These are phyloP conservation scores for Eolophus roseicapilla DNA, from an alignment of 2,113 vertebrate genomes.

Conservation along the genomic window DNA sequence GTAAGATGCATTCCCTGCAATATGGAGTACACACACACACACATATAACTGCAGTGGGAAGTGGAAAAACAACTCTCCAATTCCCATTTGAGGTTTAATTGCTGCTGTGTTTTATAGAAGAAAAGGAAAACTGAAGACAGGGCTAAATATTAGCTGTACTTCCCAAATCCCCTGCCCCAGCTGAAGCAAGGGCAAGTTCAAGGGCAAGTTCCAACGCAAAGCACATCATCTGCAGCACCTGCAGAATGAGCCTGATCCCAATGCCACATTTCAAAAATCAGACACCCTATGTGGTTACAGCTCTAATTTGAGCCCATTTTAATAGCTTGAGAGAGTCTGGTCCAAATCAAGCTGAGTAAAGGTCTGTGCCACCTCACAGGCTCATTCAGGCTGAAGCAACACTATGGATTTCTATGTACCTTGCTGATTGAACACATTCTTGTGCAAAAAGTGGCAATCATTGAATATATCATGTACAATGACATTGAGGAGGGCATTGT, in stretches of 20 bases:
- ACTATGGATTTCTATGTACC: slow-evolving; percentile 53
- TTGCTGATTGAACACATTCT: slow-evolving; percentile 72
- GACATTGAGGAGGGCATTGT: slow-evolving; percentile 77
- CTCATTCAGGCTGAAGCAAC: slow-evolving; percentile 58
- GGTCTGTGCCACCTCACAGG: slow-evolving; percentile 46
- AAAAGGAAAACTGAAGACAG: not conserved
- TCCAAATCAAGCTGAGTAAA: slow-evolving; percentile 63
- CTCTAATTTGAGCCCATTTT: slow-evolving; percentile 43
- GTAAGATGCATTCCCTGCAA: not conserved
- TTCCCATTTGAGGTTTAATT: not conserved
- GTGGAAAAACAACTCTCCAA: not conserved
- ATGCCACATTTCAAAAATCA: slow-evolving; percentile 7
- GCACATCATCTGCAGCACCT: not conserved
- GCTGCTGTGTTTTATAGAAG: not conserved
- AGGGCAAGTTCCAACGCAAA: not conserved
- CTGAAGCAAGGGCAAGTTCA: not conserved
- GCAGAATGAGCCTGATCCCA: not conserved
- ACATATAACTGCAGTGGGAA: not conserved
- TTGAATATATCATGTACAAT: slow-evolving; percentile 69
- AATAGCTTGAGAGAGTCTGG: slow-evolving; percentile 48
- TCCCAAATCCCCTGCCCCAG: not conserved
- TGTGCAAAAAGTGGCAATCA: slow-evolving; percentile 74
- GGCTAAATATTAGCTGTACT: not conserved
- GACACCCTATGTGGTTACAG: slow-evolving; percentile 2
- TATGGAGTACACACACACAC: not conserved